Evolutionary conservation across 2,888 invertebrate species (phyloP), one percentile per base, ranked within the genome.

Genomic region (Aelia acuminata): DNA sequence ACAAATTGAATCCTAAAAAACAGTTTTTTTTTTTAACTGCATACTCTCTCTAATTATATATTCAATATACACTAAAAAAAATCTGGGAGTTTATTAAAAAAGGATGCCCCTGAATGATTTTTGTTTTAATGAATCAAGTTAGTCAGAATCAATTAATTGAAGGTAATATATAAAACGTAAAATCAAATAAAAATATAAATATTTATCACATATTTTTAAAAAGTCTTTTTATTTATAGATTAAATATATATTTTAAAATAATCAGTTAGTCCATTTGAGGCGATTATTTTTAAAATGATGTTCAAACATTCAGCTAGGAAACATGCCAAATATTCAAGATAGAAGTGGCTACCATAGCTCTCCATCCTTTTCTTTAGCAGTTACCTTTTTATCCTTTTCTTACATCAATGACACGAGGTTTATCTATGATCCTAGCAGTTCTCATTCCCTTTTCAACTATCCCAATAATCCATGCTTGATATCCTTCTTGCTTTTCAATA

Each of bases 381-480:
- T 97, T 90, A 98, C 98, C n/a, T n/a, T n/a, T n/a, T n/a, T n/a
- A n/a, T n/a, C n/a, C n/a, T n/a, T n/a, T n/a, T n/a, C n/a, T n/a
- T n/a, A n/a, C n/a, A 94, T 98, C 98, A 92, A 98, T 98, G 70
- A 98, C 97, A 93, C 98, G 95, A 13, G 98, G 98, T 92, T 98
- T 98, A 92, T 98, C 98, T 91, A 98, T 98, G 90, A 98, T 98
- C 89, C 97, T 95, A 13, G 98, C 98, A 2, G 97, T 97, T 91
- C 98, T 95, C 92, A 96, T 96, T 84, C 98, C 98, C 92, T 97
- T 97, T 92, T 98, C 98, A 35, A 98, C 98, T 92, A 98, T 97
- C 53, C 98, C 98, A 92, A 98, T 97, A 91, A 98, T 98, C 98
- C 98, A 99, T 0, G 98, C 97, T 92, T 98, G 97, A 92, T 97